Conservation (phyloP, 2,888 invertebrate genomes). For the Euphydryas editha region DNA sequence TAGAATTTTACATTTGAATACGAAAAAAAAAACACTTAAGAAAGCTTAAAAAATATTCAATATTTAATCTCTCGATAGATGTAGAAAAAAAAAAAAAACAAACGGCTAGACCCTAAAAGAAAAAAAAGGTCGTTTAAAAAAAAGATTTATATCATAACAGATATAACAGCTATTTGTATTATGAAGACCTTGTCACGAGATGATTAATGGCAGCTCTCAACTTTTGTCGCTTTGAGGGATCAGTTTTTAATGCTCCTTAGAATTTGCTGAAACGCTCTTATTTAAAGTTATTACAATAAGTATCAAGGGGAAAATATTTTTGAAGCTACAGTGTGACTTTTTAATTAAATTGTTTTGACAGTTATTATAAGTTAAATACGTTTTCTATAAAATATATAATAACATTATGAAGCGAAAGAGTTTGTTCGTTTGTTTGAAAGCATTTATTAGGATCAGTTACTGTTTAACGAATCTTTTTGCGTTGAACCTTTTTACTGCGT, state of each 20-base stretch:
- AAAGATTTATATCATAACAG: conserved; percentile 27
- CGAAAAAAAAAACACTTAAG: not conserved
- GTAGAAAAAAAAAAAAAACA: conserved; percentile 2
- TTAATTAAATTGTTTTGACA: not conserved
- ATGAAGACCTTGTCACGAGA: conserved; percentile 39
- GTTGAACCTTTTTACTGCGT: too few relatives aligned
- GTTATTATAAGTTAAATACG: not conserved
- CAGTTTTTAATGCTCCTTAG: conserved; percentile 46
- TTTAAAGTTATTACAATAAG: conserved; percentile 33
- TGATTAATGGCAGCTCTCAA: conserved; percentile 44
- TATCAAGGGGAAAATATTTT: conserved; percentile 21
- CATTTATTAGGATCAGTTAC: too few relatives aligned
- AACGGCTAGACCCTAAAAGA: not conserved
- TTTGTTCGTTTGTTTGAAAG: too few relatives aligned
- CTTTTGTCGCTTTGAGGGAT: conserved; percentile 42
- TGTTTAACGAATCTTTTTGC: too few relatives aligned
- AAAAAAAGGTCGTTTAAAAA: conserved; percentile 12
- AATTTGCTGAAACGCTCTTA: conserved; percentile 41
- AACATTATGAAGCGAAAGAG: too few relatives aligned
- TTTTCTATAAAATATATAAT: too few relatives aligned
- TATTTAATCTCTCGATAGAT: not conserved
- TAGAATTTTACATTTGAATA: too few relatives aligned
- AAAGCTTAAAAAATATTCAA: not conserved
- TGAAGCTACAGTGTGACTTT: not conserved
- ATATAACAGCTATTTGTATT: conserved; percentile 43